Base-by-base conservation (phyloP, 1,140 invertebrate species). In the Papilio xuthus region DNA sequence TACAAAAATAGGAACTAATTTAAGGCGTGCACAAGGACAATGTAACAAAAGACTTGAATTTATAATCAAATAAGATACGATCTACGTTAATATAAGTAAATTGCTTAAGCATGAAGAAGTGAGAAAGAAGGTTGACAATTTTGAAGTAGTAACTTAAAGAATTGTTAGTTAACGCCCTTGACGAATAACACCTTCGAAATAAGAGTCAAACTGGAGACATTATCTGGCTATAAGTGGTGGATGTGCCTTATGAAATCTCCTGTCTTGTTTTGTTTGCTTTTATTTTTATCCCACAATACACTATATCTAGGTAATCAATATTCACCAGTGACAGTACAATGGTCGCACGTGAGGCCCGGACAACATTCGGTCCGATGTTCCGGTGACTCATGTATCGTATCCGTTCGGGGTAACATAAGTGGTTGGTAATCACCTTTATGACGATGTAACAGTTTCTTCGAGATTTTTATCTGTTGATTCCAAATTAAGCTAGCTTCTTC, bases 311-410 rank as follows among this genome's bases (percentile, higher is more conserved):
- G 50, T 56, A 75, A 75, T 75, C 73, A 75, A 37, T 75, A 75
- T 75, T 60, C 73, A 75, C 26, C 28, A 23, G 20, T 47, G 71
- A 32, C 50, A 18, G 37, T 63, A 42, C 71, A 73, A 47, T 44
- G 50, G 67, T 56, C 74, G 77, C 82, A 83, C 80, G 84, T 85
- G 83, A 87, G 82, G 81, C 83, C 82, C 82, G 82, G 79, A 85
- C 80, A 77, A 85, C 78, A 79, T 88, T 87, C 83, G 85, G 87
- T 80, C 77, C 84, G 84, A 83, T 81, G 88, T 88, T 88, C 88
- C 87, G 86, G 87, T 90, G 88, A 88, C 80, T 88, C 88, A 88
- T 76, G 41, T 50, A 2, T 18, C 63, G 80, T 83, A 90, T 90
- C 87, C 86, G 86, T 83, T 80, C 79, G 69, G 77, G 50, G 28